phyloP scores from a whole-genome alignment of 2,113 vertebrate species.

The Cromileptes altivelis region DNA sequence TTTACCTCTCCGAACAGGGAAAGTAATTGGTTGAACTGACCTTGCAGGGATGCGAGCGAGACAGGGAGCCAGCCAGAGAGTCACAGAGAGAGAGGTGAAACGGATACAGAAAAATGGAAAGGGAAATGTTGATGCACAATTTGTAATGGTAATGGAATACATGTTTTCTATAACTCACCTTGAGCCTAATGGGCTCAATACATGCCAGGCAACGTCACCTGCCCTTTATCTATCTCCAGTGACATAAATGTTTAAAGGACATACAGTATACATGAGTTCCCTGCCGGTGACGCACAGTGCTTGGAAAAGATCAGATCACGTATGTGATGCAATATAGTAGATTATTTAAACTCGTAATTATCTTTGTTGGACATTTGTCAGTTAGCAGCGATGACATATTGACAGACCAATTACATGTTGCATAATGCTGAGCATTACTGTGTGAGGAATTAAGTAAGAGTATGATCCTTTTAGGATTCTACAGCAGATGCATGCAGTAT shows the following conservation, averaged over 20 bases:
- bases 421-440: no score
- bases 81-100: neutral
- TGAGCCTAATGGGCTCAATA: neutral
- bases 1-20: slow-evolving; percentile 31
- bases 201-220: neutral
- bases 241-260: neutral
- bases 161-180: neutral
- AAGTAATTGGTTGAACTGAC: slow-evolving; percentile 57
- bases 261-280: neutral
- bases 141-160: neutral
- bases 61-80: slow-evolving; percentile 8
- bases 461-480: neutral
- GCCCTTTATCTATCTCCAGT: neutral
- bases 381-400: no score
- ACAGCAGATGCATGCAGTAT: neutral
- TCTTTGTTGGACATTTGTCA: neutral
- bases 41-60: slow-evolving; percentile 30
- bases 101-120: slow-evolving; percentile 1
- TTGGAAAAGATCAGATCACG: no score
- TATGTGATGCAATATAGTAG: no score
- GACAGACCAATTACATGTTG: no score
- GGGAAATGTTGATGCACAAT: neutral
- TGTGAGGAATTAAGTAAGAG: neutral
- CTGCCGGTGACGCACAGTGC: neutral
- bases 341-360: neutral